phyloP scores from a whole-genome alignment of 2,797 vertebrate genomes.

The Enteromius trimaculatus region DNA sequence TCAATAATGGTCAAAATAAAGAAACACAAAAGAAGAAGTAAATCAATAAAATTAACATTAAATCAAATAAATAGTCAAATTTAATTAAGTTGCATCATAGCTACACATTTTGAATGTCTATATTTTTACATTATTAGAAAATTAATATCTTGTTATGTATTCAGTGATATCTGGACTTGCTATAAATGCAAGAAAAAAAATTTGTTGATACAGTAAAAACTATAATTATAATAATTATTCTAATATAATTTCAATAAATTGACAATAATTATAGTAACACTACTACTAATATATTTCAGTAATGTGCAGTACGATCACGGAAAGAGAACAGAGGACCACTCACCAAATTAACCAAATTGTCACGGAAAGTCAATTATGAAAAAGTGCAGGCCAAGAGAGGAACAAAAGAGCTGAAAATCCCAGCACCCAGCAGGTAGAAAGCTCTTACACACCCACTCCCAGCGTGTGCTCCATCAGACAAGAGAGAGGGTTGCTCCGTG shows the following conservation, averaged over 20 bases:
- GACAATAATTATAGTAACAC: neutral
- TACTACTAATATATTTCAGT: neutral
- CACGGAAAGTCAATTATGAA: conserved; percentile 24
- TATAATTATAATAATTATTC: no score
- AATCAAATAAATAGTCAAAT: neutral
- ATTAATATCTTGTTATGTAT: neutral
- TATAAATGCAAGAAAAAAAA: neutral
- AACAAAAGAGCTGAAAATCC: conserved; percentile 25
- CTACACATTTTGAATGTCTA: neutral
- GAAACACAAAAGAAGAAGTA: neutral
- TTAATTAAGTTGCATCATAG: neutral
- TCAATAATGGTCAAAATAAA: neutral
- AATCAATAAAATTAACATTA: neutral
- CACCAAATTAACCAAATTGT: conserved; percentile 22
- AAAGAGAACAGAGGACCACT: neutral
- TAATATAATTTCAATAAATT: no score
- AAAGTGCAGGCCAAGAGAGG: conserved; percentile 21
- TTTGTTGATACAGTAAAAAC: neutral
- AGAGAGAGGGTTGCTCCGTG: conserved; percentile 29
- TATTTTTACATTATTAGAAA: neutral
- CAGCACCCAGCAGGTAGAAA: conserved; percentile 34
- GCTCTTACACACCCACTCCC: conserved; percentile 33
- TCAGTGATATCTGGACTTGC: neutral
- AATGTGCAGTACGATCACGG: neutral
- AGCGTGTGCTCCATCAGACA: conserved; percentile 26